These are phyloP conservation scores for Aplysina aerophoba DNA, from an alignment of 37 sponge, comb jelly and placozoan species.

Conservation along the genomic window DNA sequence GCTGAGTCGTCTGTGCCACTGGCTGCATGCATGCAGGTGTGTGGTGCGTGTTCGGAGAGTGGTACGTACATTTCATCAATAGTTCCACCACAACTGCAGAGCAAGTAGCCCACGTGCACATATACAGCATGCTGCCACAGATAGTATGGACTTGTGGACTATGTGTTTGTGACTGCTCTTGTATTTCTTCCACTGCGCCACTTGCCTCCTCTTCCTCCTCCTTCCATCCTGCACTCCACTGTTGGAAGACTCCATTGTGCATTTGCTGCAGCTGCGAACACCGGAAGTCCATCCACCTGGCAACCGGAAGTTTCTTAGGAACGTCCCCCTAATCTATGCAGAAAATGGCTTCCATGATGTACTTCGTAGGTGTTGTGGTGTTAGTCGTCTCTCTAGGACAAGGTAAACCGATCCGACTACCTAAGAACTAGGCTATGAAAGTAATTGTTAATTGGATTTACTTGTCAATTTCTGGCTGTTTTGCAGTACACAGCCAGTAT, in stretches of 20 bases:
- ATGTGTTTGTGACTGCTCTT: too few species aligned
- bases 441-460: not conserved
- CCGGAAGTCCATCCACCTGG: too few species aligned
- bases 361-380: not conserved
- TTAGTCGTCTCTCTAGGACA: not conserved
- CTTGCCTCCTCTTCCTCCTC: too few species aligned
- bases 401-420: not conserved
- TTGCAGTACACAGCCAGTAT: not conserved
- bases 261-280: too few species aligned
- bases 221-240: too few species aligned
- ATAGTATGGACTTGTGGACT: too few species aligned
- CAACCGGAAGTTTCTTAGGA: too few species aligned
- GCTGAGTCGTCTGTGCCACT: not conserved
- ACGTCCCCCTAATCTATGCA: too few species aligned
- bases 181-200: too few species aligned
- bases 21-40: conserved; percentile 24
- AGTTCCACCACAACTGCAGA: not conserved
- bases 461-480: not conserved
- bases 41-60: not conserved
- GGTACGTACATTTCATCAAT: not conserved
- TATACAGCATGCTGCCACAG: too few species aligned
- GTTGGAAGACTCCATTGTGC: too few species aligned
- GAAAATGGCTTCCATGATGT: not conserved
- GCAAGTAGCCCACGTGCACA: too few species aligned
- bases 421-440: not conserved